A percentile compares a stretch with the other conserved stretches of the same genome.
Conservation (phyloP, 2,113 vertebrate genomes). For the Tachycineta bicolor region DNA sequence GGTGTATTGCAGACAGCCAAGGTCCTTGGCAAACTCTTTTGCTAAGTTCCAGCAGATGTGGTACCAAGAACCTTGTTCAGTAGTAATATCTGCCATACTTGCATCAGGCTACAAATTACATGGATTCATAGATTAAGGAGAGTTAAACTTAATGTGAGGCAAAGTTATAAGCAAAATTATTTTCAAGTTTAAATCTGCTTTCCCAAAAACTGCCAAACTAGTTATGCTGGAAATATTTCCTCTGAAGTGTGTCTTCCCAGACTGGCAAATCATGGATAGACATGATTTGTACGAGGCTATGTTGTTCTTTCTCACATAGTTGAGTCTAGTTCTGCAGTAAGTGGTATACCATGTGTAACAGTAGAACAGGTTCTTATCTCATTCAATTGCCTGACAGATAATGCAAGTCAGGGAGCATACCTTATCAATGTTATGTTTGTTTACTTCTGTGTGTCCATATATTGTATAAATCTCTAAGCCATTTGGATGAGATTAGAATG, state of each 20-base stretch:
- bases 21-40: not conserved
- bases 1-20: not conserved
- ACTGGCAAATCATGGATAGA: not conserved
- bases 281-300: not conserved
- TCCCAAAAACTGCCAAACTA: not conserved
- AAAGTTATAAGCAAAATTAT: not conserved
- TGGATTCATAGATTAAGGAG: not conserved
- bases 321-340: not conserved
- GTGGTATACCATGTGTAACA: not conserved
- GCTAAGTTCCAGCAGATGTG: not conserved
- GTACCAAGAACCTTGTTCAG: not conserved
- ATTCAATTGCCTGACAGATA: not conserved
- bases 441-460: constrained; percentile 3
- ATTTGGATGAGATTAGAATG: constrained; percentile 36
- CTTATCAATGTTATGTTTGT: constrained; percentile 14
- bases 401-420: not conserved
- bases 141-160: not conserved
- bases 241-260: not conserved
- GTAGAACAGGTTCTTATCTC: constrained; percentile 23
- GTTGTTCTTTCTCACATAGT: not conserved
- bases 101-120: not conserved
- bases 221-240: not conserved
- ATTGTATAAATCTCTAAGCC: not conserved
- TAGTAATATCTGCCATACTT: not conserved
- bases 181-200: not conserved